These are phyloP conservation scores for Diglossa cyanea DNA, from an alignment of 2,797 vertebrate genomes.

Conservation along the genomic window DNA sequence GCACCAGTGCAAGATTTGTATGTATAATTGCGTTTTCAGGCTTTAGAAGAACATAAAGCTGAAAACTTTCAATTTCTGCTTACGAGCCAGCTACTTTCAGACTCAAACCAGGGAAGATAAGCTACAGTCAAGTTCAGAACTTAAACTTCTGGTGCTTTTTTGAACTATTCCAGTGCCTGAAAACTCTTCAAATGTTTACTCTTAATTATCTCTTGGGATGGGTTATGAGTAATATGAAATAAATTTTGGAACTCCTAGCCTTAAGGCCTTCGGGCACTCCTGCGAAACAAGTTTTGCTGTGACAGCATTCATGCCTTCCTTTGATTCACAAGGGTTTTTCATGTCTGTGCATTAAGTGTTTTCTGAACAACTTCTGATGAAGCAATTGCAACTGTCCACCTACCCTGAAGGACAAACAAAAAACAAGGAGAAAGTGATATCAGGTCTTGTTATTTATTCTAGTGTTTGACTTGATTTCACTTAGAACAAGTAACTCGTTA, in stretches of 20 bases:
- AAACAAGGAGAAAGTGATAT: not conserved
- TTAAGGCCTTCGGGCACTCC: not conserved
- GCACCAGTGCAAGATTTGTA: not conserved
- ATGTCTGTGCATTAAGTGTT: not conserved
- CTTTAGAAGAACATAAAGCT: not conserved
- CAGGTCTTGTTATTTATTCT: not conserved
- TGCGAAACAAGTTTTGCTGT: not conserved
- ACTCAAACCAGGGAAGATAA: not conserved
- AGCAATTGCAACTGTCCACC: not conserved
- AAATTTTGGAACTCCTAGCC: constrained; percentile 37
- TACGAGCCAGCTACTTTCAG: not conserved
- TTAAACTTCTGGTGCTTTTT: not conserved
- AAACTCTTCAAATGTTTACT: not conserved
- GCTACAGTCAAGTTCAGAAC: not conserved
- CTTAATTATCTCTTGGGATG: constrained; percentile 27
- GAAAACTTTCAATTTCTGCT: not conserved
- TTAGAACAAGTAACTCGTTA: not conserved
- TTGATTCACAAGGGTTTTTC: not conserved
- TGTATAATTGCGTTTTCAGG: not conserved
- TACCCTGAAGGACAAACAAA: not conserved
- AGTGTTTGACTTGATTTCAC: not conserved
- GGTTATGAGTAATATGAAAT: constrained; percentile 49
- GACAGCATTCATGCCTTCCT: not conserved
- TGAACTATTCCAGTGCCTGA: not conserved
- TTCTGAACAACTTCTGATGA: not conserved